Percentiles rank a stretch among this genome's conserved stretches.
Evolutionary conservation across 2,113 vertebrate genomes (phyloP).

Genomic region (Acanthisitta chloris): DNA sequence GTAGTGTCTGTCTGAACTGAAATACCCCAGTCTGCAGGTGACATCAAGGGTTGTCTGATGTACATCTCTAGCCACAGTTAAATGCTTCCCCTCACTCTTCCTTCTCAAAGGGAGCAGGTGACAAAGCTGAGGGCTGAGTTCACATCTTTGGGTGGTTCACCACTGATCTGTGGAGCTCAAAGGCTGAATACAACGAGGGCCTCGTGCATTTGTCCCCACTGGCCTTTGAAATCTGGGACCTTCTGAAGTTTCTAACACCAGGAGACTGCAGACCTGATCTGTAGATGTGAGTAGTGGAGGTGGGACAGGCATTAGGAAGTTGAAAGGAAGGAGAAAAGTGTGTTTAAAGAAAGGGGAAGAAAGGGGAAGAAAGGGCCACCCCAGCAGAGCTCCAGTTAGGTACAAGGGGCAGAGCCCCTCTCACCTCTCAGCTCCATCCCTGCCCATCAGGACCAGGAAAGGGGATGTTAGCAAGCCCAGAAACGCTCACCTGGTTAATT

Average conservation of each 20-base stretch:
- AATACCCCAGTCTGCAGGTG: neutral
- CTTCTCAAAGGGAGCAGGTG: neutral
- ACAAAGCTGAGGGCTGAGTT: neutral
- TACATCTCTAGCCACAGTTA: neutral
- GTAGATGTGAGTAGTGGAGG: neutral
- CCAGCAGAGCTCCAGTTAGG: accelerated
- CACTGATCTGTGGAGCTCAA: neutral
- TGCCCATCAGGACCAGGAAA: accelerated
- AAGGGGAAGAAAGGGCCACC: neutral
- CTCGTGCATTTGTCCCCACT: neutral
- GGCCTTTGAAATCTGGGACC: neutral
- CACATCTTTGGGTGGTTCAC: neutral
- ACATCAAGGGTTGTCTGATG: neutral
- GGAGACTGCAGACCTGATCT: neutral
- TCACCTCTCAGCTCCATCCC: neutral
- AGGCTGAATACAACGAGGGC: neutral
- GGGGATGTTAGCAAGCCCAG: accelerated
- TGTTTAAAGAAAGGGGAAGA: no score
- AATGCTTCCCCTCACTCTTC: neutral
- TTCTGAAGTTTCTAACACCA: neutral
- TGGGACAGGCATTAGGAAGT: neutral
- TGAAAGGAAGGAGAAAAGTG: neutral
- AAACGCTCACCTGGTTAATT: neutral
- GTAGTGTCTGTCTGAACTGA: neutral
- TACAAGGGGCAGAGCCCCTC: neutral